These are phyloP conservation scores for Brachypodius melanocephalos DNA, from an alignment of 2,113 vertebrate species.

Conservation along the genomic window DNA sequence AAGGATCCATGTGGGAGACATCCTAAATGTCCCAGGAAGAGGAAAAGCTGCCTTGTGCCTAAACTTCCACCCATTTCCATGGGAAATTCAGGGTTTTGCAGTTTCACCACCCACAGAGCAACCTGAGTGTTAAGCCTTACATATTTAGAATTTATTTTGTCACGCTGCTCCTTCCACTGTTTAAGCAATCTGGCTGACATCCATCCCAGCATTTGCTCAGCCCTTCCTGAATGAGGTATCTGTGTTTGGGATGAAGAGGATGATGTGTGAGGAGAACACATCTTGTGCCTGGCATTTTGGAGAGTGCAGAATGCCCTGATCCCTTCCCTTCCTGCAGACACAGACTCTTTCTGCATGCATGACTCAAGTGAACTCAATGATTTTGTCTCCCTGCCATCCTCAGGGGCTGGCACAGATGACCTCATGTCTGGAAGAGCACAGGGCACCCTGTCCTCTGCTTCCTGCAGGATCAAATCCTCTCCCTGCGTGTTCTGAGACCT, in stretches of 20 bases:
- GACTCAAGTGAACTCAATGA: not conserved
- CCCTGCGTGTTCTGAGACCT: not conserved
- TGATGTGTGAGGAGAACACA: not conserved
- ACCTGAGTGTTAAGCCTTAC: not conserved
- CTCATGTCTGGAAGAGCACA: slow-evolving; percentile 39
- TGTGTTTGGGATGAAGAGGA: not conserved
- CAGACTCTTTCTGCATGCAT: not conserved
- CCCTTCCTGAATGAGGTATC: not conserved
- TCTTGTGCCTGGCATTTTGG: not conserved
- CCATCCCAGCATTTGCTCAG: not conserved
- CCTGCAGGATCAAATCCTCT: not conserved
- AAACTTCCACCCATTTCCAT: not conserved
- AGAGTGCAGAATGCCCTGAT: not conserved
- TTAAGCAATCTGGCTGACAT: not conserved
- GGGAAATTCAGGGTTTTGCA: not conserved
- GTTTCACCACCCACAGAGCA: not conserved
- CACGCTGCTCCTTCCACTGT: not conserved
- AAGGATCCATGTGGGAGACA: not conserved
- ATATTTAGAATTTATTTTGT: not conserved
- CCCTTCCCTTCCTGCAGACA: not conserved
- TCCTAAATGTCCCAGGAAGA: not conserved
- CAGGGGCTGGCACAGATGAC: not conserved
- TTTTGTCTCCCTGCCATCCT: not conserved
- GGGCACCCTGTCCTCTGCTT: not conserved
- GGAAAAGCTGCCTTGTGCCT: not conserved